Evolutionary conservation across 2,888 invertebrate genomes (phyloP), one percentile per base, ranked within the genome.

Genomic region (Agonum fuliginosum): DNA sequence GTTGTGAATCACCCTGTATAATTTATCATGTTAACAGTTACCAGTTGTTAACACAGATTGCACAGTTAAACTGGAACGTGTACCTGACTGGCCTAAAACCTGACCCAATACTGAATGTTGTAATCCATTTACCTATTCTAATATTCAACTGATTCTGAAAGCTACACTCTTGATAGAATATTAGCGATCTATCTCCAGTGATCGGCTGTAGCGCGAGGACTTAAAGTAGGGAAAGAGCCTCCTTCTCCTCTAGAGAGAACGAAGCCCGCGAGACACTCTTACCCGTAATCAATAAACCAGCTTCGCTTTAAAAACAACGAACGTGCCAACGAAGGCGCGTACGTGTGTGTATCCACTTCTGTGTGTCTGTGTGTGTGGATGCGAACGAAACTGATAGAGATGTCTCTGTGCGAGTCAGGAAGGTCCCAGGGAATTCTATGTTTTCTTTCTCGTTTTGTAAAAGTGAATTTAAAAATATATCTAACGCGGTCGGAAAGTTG

Each of bases 381-480:
- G 12, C 24, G 6, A 27, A 54, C 27, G 10, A 8, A 2, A 22
- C 22, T 54, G 54, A 27, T 24, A 22, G 20, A 54, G 24, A 54
- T 2, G 54, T 22, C 10, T 22, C 22, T 54, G 6, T 54, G 17
- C 12, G 20, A n/a, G 54, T 14, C n/a, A 12, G 46, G 3, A 6
- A 22, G 27, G 24, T 30, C 43, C 58, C 17, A 14, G 58, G 58
- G 30, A 30, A 62, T 30, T 62, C 58, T 2, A 37, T 22, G 22
- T 65, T 19, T 37, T 67, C 37, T 67, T 65, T 19, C 67, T 67
- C 30, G 20, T 67, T 62, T 62, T 30, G 30, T 62, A 34, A 62
- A 62, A 62, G 58, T 62, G 58, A 62, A 62, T 62, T 62, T 62
- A 12, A 62, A 62, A 62, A 62, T 62, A 62, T 62, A 62, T 62